A percentile compares a stretch with the other conserved stretches of the same genome.
These are phyloP conservation scores for Scotopteryx bipunctaria DNA, from an alignment of 2,888 invertebrate species.

Conservation along the genomic window DNA sequence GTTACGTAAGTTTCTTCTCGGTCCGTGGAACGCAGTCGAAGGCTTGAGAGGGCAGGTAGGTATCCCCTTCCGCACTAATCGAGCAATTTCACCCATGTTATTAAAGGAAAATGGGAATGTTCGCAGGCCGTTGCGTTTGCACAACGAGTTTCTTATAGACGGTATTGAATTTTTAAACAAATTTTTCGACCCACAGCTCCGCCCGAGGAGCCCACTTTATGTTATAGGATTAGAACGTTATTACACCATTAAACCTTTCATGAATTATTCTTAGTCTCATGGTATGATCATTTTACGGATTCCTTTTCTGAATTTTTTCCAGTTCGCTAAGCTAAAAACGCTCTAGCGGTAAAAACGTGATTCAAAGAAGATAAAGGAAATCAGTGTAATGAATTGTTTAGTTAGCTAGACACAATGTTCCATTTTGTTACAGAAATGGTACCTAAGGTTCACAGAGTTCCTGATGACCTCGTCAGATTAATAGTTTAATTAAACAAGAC, in stretches of 20 bases:
- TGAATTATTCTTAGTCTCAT: slow-evolving; percentile 56
- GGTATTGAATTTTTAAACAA: slow-evolving; percentile 81
- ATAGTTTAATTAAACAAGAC: slow-evolving; percentile 41
- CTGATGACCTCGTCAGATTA: slow-evolving; percentile 35
- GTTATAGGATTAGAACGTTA: slow-evolving; percentile 73
- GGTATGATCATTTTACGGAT: slow-evolving; percentile 32
- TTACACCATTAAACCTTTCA: slow-evolving; percentile 64
- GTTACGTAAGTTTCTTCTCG: slow-evolving; percentile 41
- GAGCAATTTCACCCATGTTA: slow-evolving; percentile 79
- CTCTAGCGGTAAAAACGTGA: slow-evolving; percentile 5
- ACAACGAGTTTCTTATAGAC: slow-evolving; percentile 77
- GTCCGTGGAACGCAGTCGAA: slow-evolving; percentile 59
- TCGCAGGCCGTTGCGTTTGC: slow-evolving; percentile 78
- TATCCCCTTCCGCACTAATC: slow-evolving; percentile 73
- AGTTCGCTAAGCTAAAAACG: slow-evolving; percentile 9
- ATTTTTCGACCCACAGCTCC: slow-evolving; percentile 69
- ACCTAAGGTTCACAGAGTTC: slow-evolving; percentile 23
- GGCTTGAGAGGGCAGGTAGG: slow-evolving; percentile 48
- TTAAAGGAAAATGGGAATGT: slow-evolving; percentile 79
- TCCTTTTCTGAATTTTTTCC: slow-evolving; percentile 10
- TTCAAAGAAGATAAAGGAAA: slow-evolving; percentile 15
- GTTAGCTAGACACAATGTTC: slow-evolving; percentile 16
- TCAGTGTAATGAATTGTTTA: slow-evolving; percentile 19
- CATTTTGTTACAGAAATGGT: slow-evolving; percentile 28
- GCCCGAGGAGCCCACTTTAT: slow-evolving; percentile 63